These are phyloP conservation scores for Melanostoma mellinum DNA, from an alignment of 2,888 invertebrate genomes.

Conservation along the genomic window DNA sequence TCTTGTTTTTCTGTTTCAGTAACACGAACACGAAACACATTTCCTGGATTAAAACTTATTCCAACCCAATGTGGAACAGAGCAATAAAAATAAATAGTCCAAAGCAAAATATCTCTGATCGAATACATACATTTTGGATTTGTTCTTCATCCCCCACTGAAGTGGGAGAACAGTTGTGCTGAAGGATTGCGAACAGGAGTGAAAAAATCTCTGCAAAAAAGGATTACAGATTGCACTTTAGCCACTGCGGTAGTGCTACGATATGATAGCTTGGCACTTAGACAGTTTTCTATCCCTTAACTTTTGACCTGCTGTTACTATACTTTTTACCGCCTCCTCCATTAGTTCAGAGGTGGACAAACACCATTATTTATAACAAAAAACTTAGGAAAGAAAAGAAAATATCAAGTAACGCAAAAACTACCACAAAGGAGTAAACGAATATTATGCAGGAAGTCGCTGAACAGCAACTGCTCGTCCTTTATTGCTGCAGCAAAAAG, in stretches of 20 bases:
- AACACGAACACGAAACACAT: constrained; percentile 52
- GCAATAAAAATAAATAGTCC: constrained; percentile 8
- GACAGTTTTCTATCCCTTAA: constrained; percentile 62
- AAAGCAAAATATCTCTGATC: constrained; percentile 41
- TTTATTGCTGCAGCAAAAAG: constrained; percentile 68
- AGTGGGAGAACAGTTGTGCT: constrained; percentile 33
- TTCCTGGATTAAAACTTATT: constrained; percentile 70
- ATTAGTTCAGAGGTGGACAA: constrained; percentile 59
- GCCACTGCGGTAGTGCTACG: constrained; percentile 35
- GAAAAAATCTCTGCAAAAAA: constrained; percentile 46
- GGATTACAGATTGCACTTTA: constrained; percentile 69
- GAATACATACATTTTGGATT: constrained; percentile 69
- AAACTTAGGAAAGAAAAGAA: constrained; percentile 26
- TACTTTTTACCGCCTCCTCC: constrained; percentile 44
- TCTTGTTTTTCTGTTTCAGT: too few species aligned
- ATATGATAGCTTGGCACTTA: constrained; percentile 64
- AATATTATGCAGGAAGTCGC: constrained; percentile 69
- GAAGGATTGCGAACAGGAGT: constrained; percentile 21
- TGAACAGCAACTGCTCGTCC: constrained; percentile 55
- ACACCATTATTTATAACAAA: constrained; percentile 56
- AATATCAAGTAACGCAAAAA: constrained; percentile 38
- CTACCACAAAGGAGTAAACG: constrained; percentile 61
- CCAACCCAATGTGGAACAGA: constrained; percentile 26
- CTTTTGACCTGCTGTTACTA: constrained; percentile 62
- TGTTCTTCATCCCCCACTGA: constrained; percentile 32